These are phyloP conservation scores for Holothuria leucospilota DNA, from an alignment of 53 echinoderm and acorn worm genomes.

Conservation along the genomic window DNA sequence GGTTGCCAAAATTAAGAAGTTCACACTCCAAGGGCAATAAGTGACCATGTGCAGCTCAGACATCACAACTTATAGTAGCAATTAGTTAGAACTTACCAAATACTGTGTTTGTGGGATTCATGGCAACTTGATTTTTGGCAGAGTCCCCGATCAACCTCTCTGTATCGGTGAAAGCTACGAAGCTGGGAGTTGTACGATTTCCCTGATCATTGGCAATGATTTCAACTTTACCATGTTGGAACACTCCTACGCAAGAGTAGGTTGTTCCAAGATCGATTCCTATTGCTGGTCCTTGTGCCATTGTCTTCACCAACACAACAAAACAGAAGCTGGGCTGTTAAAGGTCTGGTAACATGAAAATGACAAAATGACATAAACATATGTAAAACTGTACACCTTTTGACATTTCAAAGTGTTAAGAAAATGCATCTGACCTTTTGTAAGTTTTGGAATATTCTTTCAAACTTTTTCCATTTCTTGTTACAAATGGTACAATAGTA, in stretches of 20 bases:
- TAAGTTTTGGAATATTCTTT: no score
- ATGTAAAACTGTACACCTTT: no score
- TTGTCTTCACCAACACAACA: background rate
- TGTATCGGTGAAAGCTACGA: slow-evolving; percentile 93
- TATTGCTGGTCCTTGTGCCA: slow-evolving; percentile 74
- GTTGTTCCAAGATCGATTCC: slow-evolving; percentile 96
- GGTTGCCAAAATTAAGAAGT: no score
- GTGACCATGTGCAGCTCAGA: no score
- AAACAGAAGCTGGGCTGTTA: background rate
- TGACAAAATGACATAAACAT: no score
- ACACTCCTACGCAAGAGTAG: slow-evolving; percentile 95
- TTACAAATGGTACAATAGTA: no score
- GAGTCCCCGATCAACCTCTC: slow-evolving; percentile 95
- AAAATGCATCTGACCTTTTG: no score
- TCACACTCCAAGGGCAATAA: no score
- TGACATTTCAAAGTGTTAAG: no score
- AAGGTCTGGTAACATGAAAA: no score
- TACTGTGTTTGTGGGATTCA: slow-evolving; percentile 91
- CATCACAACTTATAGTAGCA: no score
- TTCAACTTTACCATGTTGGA: slow-evolving; percentile 94
- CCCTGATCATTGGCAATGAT: slow-evolving; percentile 98
- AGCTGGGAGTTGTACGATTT: slow-evolving; percentile 95
- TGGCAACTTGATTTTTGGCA: slow-evolving; percentile 92
- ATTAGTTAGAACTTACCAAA: slow-evolving; percentile 70
- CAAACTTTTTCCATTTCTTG: no score